Conservation (phyloP, 2,888 invertebrate genomes). For the Hirtodrosophila trivittata region DNA sequence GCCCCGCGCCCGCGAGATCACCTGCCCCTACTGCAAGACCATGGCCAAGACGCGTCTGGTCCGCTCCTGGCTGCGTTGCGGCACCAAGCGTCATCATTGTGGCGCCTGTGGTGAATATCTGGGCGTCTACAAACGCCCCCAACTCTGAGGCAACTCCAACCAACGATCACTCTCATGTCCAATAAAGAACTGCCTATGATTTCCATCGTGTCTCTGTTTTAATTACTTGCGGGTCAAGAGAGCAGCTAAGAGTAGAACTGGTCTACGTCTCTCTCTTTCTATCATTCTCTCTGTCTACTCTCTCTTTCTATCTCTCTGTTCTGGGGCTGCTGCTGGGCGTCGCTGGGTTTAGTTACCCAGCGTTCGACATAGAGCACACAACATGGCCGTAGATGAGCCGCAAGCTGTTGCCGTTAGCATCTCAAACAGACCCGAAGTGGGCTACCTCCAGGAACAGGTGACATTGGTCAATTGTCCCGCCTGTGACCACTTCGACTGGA, state of each 20-base stretch:
- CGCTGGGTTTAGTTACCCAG: slow-evolving; percentile 43
- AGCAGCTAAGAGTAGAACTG: not conserved
- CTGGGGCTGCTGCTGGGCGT: slow-evolving; percentile 24
- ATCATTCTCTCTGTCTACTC: slow-evolving; percentile 5
- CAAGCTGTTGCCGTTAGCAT: slow-evolving; percentile 55
- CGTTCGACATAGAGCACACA: slow-evolving; percentile 28
- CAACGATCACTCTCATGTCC: not conserved
- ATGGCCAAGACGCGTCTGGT: slow-evolving; percentile 73
- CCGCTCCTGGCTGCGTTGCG: slow-evolving; percentile 70
- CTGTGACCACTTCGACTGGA: slow-evolving; percentile 74
- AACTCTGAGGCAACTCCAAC: slow-evolving; percentile 60
- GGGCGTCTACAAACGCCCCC: slow-evolving; percentile 81
- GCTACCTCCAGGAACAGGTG: slow-evolving; percentile 66
- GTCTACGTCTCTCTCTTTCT: slow-evolving; percentile 9
- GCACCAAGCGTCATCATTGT: slow-evolving; percentile 79
- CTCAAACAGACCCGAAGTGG: slow-evolving; percentile 63
- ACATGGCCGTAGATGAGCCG: slow-evolving; percentile 64
- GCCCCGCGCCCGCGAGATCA: slow-evolving; percentile 78
- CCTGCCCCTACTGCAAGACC: slow-evolving; percentile 80
- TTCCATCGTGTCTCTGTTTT: slow-evolving; percentile 14
- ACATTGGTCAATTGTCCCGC: slow-evolving; percentile 78
- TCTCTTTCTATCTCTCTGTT: not conserved
- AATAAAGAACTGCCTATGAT: slow-evolving; percentile 22
- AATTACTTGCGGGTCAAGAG: slow-evolving; percentile 33
- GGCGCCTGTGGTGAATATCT: slow-evolving; percentile 82